Base-by-base conservation (phyloP, 1,140 invertebrate genomes). In the Heliconius hewitsoni region DNA sequence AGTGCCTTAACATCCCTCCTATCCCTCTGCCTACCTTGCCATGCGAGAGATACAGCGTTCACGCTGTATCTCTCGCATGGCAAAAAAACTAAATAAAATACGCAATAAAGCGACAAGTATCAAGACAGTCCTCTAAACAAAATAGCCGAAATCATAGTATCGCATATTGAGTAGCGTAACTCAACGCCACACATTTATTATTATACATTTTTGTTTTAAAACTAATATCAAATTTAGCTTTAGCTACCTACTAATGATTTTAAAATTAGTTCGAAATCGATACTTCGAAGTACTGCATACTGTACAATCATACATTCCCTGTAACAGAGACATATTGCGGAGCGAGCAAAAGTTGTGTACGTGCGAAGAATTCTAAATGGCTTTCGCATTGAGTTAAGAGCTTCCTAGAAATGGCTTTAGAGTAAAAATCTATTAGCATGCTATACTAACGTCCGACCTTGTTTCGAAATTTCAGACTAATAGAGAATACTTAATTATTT, bases 261-360 rank as follows among this genome's bases (percentile, higher is more conserved):
- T 66, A 66, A 66, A 66, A 66, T 66, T 30, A 66, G 60, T 66
- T 66, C 60, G 30, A 66, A 66, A 66, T 66, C 30, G 60, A 30
- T 66, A 30, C 4, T 66, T n/a, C 9, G 4, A 23, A 66, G 11
- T 66, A 66, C 60, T 66, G 16, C 60, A 30, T 30, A 66, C 23
- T 30, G 60, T 30, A 30, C 60, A 66, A 66, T 66, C 60, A 30
- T 66, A 66, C 60, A 66, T 66, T 6, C 30, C 30, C 5, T 42
- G 70, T 55, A 77, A 77, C 42, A 23, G 70, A 77, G 76, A 77
- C 76, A 77, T 71, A 77, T 72, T 77, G 76, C 70, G 76, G n/a
- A 57, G 50, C 76, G 46, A 77, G 76, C 76, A 77, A 77, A 77
- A 77, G 76, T 77, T 72, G 70, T 23, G 46, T 57, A 77, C 76